Conservation (phyloP, 2,113 vertebrate species). For the Prochilodus magdalenae region DNA sequence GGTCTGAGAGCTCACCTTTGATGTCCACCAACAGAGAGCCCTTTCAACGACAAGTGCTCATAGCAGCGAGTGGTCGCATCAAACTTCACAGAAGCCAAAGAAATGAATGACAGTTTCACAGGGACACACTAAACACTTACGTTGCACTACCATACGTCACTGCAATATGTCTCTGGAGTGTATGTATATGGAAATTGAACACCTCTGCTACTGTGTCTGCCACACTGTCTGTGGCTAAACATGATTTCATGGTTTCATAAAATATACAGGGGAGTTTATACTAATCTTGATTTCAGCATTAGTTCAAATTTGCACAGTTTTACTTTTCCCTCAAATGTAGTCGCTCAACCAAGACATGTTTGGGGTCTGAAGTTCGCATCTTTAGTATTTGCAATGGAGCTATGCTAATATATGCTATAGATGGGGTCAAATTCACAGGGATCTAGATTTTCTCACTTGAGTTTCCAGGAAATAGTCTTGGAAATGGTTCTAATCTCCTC, state of each 20-base stretch:
- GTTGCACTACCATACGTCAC: neutral
- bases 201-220: neutral
- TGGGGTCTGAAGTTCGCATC: no score
- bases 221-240: neutral
- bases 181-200: neutral
- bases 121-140: neutral
- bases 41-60: neutral
- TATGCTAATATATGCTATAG: neutral
- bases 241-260: no score
- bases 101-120: neutral
- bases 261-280: neutral
- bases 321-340: neutral
- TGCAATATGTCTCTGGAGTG: neutral
- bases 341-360: neutral
- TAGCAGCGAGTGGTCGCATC: no score
- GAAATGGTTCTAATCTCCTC: no score
- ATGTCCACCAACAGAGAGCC: slow-evolving; percentile 7
- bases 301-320: neutral
- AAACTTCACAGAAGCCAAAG: neutral
- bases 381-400: neutral
- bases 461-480: no score
- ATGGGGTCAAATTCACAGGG: no score
- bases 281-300: neutral
- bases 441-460: no score
- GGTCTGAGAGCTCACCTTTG: slow-evolving; percentile 12